These are phyloP conservation scores for Aphelinus certus DNA, from an alignment of 1,140 invertebrate genomes.

Conservation along the genomic window DNA sequence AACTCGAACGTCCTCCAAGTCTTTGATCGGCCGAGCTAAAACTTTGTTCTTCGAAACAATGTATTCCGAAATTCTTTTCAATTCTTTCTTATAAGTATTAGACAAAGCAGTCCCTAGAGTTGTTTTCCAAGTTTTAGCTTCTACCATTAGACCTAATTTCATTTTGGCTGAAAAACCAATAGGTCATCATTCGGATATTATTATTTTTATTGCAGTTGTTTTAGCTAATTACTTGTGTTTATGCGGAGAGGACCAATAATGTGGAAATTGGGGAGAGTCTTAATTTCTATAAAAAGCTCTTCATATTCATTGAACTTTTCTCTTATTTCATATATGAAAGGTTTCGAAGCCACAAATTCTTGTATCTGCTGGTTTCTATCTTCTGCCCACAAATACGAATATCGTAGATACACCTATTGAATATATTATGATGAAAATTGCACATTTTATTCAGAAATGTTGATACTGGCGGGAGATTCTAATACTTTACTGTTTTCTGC, in stretches of 20 bases:
- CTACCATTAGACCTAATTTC: constrained; percentile 74
- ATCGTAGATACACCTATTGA: constrained; percentile 66
- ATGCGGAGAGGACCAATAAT: constrained; percentile 76
- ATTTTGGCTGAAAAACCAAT: constrained; percentile 69
- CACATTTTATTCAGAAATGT: too few species aligned
- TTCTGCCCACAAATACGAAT: constrained; percentile 76
- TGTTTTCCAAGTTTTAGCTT: constrained; percentile 79
- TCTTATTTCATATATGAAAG: constrained; percentile 76
- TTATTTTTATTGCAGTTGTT: constrained; percentile 23
- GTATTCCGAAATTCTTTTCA: constrained; percentile 74
- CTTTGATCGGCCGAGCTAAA: constrained; percentile 73
- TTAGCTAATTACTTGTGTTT: constrained; percentile 67
- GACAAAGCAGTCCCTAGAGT: constrained; percentile 72
- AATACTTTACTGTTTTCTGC: too few species aligned
- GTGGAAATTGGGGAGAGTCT: constrained; percentile 70
- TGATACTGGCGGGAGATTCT: too few species aligned
- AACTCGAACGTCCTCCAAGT: constrained; percentile 77
- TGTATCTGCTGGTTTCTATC: constrained; percentile 74
- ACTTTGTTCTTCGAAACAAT: constrained; percentile 75
- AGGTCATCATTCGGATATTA: constrained; percentile 9
- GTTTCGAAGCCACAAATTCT: constrained; percentile 76
- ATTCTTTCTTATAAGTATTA: constrained; percentile 71
- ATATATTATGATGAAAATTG: too few species aligned
- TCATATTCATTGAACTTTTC: constrained; percentile 79
- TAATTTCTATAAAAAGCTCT: constrained; percentile 71